Evolutionary conservation across 2,888 invertebrate genomes (phyloP).

Genomic region (Venusia cambrica): DNA sequence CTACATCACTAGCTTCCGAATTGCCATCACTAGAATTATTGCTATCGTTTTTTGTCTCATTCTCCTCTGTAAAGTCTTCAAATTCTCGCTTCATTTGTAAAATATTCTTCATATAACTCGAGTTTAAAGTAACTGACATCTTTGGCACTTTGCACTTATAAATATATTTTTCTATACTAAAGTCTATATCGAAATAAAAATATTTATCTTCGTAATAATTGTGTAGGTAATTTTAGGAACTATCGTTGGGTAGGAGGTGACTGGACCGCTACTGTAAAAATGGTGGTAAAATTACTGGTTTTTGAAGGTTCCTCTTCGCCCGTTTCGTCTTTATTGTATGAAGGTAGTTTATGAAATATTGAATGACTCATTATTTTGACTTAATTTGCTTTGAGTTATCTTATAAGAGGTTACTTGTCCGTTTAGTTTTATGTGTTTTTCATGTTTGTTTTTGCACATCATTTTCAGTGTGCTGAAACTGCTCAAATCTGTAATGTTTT

Average conservation of each 20-base stretch:
- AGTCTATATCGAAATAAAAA: conserved; percentile 67
- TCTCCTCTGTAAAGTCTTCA: conserved; percentile 56
- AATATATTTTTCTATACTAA: conserved; percentile 52
- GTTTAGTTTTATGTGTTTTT: too few species aligned
- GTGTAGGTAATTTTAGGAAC: conserved; percentile 81
- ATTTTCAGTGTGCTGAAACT: too few species aligned
- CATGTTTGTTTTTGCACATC: too few species aligned
- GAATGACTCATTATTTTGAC: too few species aligned
- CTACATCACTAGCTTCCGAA: conserved; percentile 69
- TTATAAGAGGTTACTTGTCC: too few species aligned
- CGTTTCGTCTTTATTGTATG: conserved; percentile 14
- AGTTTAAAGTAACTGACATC: conserved; percentile 70
- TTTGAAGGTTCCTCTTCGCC: conserved; percentile 13
- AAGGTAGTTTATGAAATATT: too few species aligned
- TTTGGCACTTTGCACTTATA: conserved; percentile 55
- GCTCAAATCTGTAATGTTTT: too few species aligned
- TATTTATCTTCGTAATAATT: conserved; percentile 74
- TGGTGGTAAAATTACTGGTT: conserved; percentile 3
- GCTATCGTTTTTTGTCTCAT: conserved; percentile 59
- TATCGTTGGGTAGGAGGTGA: conserved; percentile 80
- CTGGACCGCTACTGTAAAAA: conserved; percentile 49
- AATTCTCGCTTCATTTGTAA: conserved; percentile 72
- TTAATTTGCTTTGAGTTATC: too few species aligned
- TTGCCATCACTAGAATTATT: conserved; percentile 65
- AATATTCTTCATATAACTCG: conserved; percentile 67